Evolutionary conservation across 1,140 invertebrate genomes (phyloP), one percentile per base, ranked within the genome.

Genomic region (Cydia strobilella): DNA sequence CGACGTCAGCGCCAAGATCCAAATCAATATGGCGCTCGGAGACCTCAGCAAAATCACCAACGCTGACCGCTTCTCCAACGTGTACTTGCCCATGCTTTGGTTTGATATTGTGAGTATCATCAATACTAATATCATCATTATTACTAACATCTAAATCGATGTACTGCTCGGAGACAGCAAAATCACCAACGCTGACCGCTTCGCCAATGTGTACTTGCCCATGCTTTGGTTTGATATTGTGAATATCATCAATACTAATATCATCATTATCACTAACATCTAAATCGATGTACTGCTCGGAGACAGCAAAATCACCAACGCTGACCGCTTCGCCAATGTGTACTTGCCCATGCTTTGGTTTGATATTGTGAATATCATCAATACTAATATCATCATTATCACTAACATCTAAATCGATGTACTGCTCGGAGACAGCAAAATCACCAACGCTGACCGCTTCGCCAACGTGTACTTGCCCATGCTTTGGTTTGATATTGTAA

Each of bases 221-320:
- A 87, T 97, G 79, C 90, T 97, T 0, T 97, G 96, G 96, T 96
- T 96, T 78, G 96, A 97, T 94, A 96, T 97, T 83, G 96, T 97
- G 94, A 96, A 96, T 88, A 80, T 74, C 15, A 18, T 45, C 42
- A 15, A 12, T 1, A 45, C 3, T 13, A 45, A 0, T 45, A 3
- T 45, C 10, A 12, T 3, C 42, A n/a, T 3, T n/a, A 51, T 51
- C n/a, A 15, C 18, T 51, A 3, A 96, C 76, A 96, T 97, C 77
- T 97, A 97, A 93, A 97, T 97, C 80, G 97, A 97, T 84, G 96
- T 97, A 95, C 95, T 95, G 1, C 87, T 97, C 0, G 94, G 94
- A 42, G 94, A 96, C 84, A 93, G 91, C 2, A 82, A 83, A 9
- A 96, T 96, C 75, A 93, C 93, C 0, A 93, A 95, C 73, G 93